These are phyloP conservation scores for Tamandua tetradactyla DNA, from an alignment of 2,797 vertebrate genomes.

Conservation along the genomic window DNA sequence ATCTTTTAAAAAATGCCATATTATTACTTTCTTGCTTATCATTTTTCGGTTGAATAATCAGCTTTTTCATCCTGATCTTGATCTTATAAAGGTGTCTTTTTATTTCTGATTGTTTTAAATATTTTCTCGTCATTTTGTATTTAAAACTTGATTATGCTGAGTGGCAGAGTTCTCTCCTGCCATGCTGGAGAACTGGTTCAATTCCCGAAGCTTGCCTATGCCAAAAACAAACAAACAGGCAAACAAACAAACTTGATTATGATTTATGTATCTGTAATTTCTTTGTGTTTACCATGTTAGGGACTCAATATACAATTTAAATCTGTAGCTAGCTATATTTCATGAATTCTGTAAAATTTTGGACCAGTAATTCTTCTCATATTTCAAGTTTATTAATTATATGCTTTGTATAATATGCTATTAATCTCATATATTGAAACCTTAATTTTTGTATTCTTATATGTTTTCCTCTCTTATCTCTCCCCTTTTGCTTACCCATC, in stretches of 20 bases:
- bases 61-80: background rate
- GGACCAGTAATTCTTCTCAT: background rate
- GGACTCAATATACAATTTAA: background rate
- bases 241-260: background rate
- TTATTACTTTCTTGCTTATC: background rate
- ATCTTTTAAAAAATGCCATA: background rate
- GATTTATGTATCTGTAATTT: background rate
- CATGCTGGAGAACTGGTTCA: no score
- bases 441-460: background rate
- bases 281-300: background rate
- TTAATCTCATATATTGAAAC: background rate
- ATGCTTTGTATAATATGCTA: background rate
- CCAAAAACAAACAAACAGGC: no score
- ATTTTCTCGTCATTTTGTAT: background rate
- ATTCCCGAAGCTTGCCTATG: no score
- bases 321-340: background rate
- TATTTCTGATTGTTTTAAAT: background rate
- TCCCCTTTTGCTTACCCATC: no score
- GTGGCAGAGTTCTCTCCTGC: no score
- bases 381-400: background rate
- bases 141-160: background rate
- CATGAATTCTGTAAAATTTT: background rate
- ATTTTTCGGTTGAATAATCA: background rate
- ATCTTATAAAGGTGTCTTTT: background rate
- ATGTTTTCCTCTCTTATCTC: background rate